phyloP scores from a whole-genome alignment of 2,113 vertebrate genomes.

The Xenopus laevis region DNA sequence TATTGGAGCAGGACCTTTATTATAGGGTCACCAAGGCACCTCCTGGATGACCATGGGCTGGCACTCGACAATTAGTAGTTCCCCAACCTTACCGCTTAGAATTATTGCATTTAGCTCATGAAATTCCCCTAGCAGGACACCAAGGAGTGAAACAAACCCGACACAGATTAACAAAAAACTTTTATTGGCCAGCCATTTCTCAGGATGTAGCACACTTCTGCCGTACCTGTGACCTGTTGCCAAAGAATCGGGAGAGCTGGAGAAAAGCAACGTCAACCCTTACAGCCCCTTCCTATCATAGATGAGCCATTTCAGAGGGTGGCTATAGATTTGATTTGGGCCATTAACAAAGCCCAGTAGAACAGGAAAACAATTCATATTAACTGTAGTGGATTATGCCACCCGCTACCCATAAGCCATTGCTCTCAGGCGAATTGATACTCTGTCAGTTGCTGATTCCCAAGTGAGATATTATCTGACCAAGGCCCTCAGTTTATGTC shows the following conservation, averaged over 20 bases:
- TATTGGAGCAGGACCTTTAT: too few species aligned
- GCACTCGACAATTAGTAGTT: too few species aligned
- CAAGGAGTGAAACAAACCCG: not conserved
- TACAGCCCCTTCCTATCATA: not conserved
- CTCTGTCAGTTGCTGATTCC: too few species aligned
- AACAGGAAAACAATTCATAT: not conserved
- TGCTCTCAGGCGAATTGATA: too few species aligned
- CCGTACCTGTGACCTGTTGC: not conserved
- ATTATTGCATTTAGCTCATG: too few species aligned
- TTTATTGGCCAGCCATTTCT: not conserved
- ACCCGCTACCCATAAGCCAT: not conserved
- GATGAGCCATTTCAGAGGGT: conserved; percentile 5
- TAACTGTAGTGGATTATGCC: not conserved
- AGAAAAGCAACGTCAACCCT: not conserved
- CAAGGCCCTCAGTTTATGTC: too few species aligned
- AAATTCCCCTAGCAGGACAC: too few species aligned
- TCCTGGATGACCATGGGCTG: too few species aligned
- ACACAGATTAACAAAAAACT: not conserved
- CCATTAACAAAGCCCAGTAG: not conserved
- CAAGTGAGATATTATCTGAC: too few species aligned
- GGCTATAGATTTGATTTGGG: not conserved
- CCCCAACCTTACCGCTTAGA: too few species aligned
- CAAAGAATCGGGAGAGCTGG: not conserved
- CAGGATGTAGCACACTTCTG: not conserved
- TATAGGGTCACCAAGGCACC: too few species aligned